Evolutionary conservation across 2,797 vertebrate species (phyloP), one percentile per base, ranked within the genome.

Genomic region (Oryzias dopingdopingensis): DNA sequence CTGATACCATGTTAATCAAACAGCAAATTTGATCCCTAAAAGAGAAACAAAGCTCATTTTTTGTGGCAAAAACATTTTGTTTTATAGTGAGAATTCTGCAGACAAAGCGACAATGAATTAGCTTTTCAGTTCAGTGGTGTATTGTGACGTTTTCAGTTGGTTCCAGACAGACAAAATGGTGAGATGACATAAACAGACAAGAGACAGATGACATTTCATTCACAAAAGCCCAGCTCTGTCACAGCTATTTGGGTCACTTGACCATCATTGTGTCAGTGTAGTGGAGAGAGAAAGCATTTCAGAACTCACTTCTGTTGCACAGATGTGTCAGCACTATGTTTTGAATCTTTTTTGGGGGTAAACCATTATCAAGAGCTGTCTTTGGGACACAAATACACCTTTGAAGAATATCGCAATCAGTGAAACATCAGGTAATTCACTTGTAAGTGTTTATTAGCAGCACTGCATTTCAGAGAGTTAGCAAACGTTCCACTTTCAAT

Each of bases 181-280:
- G 68, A 68, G 78, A 74, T 74, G 54, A 90, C 80, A 84, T 75
- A 71, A 86, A 86, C 78, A 84, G 65, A 70, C 79, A 77, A 76
- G 67, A 71, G 76, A 72, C 76, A 58, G 74, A 75, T 75, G 67
- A 74, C 73, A 71, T 68, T 88, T 89, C 82, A 89, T 89, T 88
- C 83, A 88, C 85, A 90, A 87, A 88, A 87, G 82, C 84, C 66
- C 72, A 56, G 55, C 77, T 83, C 71, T 77, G 83, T 68, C 80
- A 59, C 70, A 72, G 76, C 73, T 83, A 81, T 90, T 72, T 80
- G 69, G 81, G 74, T 86, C 84, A 81, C 80, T 82, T 85, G 76
- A 79, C 75, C 66, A 57, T 76, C 46, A 86, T 87, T 87, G 79
- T 89, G 54, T 63, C 69, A 56, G 69, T 68, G 40, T 62, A 70